Evolutionary conservation across 2,113 vertebrate genomes (phyloP), one percentile per base, ranked within the genome.

Genomic region (Psittacara wagleri): DNA sequence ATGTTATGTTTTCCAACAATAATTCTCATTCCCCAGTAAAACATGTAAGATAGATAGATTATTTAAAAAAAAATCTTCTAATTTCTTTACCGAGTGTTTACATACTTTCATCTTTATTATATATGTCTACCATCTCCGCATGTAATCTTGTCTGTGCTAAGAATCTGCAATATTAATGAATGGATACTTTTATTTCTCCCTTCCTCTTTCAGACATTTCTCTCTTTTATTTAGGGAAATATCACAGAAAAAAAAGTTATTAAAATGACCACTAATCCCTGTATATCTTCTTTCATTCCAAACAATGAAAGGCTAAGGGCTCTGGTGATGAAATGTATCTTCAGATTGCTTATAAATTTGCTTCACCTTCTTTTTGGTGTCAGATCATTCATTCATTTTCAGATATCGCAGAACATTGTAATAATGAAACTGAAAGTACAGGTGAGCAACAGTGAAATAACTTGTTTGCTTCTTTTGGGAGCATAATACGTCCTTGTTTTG

Each of bases 381-480:
- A 86, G 15, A 18, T 43, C 10, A 39, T 90, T 94, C 10, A 43
- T 90, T 94, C 23, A 75, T 92, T 95, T 96, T 87, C 64, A 93
- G n/a, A 7, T 88, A 61, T 46, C 25, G 15, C 12, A 44, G 22
- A 64, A 76, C 5, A 68, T 17, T 61, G 24, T 69, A 67, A 83
- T 72, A 37, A 29, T 85, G 33, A 25, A 63, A 88, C 49, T 13
- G 7, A 63, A 48, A 88, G 17, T 52, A 43, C 10, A 37, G 46
- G 35, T 28, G 54, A 23, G 51, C 31, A 78, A 52, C 25, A 68
- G 25, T 25, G 12, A 93, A 90, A 81, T 73, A 55, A 16, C 22
- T 6, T 44, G 13, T 25, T 77, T 29, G 13, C 48, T 51, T n/a
- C 59, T 4, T 49, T 46, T 72, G 11, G 19, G 1, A 46, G 2